These are phyloP conservation scores for Echinops telfairi DNA, from an alignment of 2,113 vertebrate species.

Conservation along the genomic window DNA sequence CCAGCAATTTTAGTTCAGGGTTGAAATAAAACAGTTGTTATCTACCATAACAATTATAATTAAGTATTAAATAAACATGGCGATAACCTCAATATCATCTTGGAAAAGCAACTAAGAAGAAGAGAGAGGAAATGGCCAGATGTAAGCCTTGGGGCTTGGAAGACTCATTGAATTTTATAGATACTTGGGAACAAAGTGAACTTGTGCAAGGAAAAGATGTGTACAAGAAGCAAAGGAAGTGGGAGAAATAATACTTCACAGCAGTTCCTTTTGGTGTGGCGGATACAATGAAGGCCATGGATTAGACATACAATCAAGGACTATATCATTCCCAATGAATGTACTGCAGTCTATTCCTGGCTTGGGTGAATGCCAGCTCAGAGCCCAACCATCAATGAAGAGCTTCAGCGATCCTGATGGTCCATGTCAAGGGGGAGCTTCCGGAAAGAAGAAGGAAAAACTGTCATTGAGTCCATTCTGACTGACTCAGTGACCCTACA, in stretches of 20 bases:
- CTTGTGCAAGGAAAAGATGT: background rate
- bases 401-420: background rate
- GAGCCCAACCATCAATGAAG: background rate
- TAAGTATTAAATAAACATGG: conserved; percentile 39
- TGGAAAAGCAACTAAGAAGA: conserved; percentile 12
- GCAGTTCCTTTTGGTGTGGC: background rate
- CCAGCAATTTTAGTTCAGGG: conserved; percentile 39
- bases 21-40: conserved; percentile 50
- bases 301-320: background rate
- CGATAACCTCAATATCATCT: background rate
- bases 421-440: background rate
- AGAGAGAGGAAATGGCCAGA: background rate
- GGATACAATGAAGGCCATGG: conserved; percentile 20
- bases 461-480: no score
- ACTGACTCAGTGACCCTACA: no score
- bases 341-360: background rate
- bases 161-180: conserved; percentile 34
- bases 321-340: background rate
- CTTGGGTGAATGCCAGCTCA: background rate
- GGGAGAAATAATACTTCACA: background rate
- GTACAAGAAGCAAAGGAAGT: background rate
- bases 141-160: background rate
- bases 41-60: conserved; percentile 20
- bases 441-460: background rate
- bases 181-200: background rate